Conservation (phyloP, 2,888 invertebrate species). For the Himalopsyche tibetana region DNA sequence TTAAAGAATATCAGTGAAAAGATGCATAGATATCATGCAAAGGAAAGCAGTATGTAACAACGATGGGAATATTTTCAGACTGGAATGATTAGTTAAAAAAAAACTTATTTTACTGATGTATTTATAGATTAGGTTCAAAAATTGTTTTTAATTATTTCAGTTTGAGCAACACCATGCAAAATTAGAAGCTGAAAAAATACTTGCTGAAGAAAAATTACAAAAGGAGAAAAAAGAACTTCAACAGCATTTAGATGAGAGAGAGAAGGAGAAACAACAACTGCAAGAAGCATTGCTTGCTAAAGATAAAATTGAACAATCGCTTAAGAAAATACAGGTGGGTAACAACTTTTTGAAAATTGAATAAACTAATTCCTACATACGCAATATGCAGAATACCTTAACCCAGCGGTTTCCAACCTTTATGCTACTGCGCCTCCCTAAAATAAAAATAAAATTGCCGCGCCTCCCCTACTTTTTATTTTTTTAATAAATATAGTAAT, state of each 20-base stretch:
- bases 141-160: conserved; percentile 36
- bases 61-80: too few species aligned
- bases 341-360: background rate
- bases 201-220: conserved; percentile 37
- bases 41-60: too few species aligned
- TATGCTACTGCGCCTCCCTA: too few species aligned
- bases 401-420: too few species aligned
- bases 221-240: conserved; percentile 60
- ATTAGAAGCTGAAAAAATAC: conserved; percentile 39
- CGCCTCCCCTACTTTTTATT: too few species aligned
- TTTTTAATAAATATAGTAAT: too few species aligned
- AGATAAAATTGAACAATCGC: conserved; percentile 68
- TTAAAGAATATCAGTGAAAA: too few species aligned
- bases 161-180: conserved; percentile 47
- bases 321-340: conserved; percentile 70
- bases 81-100: too few species aligned
- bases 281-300: conserved; percentile 49
- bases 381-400: too few species aligned
- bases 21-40: too few species aligned
- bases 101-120: too few species aligned
- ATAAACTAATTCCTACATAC: background rate
- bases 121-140: background rate
- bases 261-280: conserved; percentile 57
- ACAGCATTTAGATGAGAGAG: conserved; percentile 66
- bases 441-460: too few species aligned